Conservation (phyloP, 2,797 vertebrate species). For the Poecilia gillii region DNA sequence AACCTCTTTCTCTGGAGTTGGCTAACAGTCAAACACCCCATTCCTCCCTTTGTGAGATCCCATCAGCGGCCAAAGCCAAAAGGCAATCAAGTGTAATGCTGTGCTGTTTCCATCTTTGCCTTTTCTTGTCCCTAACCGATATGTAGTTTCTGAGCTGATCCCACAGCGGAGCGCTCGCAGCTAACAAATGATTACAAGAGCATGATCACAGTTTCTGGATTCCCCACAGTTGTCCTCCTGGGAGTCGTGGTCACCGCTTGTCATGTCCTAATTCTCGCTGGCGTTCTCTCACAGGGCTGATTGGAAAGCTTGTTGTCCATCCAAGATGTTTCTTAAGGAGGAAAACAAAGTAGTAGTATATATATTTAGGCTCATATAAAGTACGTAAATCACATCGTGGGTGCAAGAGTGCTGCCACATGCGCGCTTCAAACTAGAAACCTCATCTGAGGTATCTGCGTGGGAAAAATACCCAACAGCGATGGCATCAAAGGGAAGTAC, state of each 20-base stretch:
- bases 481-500: slow-evolving; percentile 33
- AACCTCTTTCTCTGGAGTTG: slow-evolving; percentile 7
- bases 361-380: slow-evolving; percentile 17
- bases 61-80: slow-evolving; percentile 15
- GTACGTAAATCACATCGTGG: slow-evolving; percentile 10
- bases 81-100: slow-evolving; percentile 16
- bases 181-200: slow-evolving; percentile 64
- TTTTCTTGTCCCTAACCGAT: slow-evolving; percentile 22
- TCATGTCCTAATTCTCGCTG: slow-evolving; percentile 56
- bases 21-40: slow-evolving; percentile 9
- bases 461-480: slow-evolving; percentile 52
- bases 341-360: slow-evolving; percentile 39
- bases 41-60: slow-evolving; percentile 5
- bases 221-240: slow-evolving; percentile 49
- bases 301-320: slow-evolving; percentile 61
- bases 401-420: slow-evolving; percentile 21
- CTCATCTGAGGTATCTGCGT: slow-evolving; percentile 5
- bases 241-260: slow-evolving; percentile 63
- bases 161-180: slow-evolving; percentile 40
- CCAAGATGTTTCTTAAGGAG: slow-evolving; percentile 41
- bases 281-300: slow-evolving; percentile 47
- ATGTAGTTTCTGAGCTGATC: slow-evolving; percentile 39
- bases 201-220: slow-evolving; percentile 63
- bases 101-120: slow-evolving; percentile 31
- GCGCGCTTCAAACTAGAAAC: slow-evolving; percentile 53